Conservation (phyloP, 2,113 vertebrate genomes). For the Phyllopteryx taeniolatus region DNA sequence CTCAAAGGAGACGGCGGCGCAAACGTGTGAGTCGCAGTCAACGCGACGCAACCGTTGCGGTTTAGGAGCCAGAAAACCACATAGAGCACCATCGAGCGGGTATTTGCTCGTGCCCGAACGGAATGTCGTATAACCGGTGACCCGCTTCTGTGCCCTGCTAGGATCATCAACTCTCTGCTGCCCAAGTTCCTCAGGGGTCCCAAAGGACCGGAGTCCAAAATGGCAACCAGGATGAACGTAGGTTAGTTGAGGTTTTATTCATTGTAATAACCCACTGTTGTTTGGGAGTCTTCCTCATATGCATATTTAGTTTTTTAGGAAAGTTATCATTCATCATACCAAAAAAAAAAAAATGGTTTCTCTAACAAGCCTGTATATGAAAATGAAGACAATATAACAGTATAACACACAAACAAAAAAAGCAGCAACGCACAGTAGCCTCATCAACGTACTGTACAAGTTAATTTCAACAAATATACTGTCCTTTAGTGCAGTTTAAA, state of each 20-base stretch:
- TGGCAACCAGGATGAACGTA: constrained; percentile 54
- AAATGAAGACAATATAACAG: too few species aligned
- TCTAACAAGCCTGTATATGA: too few species aligned
- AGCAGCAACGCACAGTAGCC: too few species aligned
- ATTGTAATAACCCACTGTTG: not conserved
- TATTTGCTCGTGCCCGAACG: not conserved
- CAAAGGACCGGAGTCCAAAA: constrained; percentile 66
- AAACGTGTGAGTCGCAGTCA: constrained; percentile 64
- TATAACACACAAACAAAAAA: too few species aligned
- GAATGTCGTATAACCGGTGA: not conserved
- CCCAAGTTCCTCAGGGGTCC: constrained; percentile 68
- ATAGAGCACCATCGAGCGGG: not conserved
- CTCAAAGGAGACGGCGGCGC: constrained; percentile 62
- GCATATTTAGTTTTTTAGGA: too few species aligned
- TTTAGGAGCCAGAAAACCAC: not conserved
- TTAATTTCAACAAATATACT: too few species aligned
- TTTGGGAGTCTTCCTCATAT: not conserved
- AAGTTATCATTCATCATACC: too few species aligned
- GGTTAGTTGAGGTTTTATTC: constrained; percentile 34
- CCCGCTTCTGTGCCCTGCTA: constrained; percentile 29
- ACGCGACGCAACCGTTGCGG: too few species aligned
- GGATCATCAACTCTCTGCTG: constrained; percentile 62
- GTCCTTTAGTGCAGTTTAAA: too few species aligned
- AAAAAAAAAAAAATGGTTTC: too few species aligned
- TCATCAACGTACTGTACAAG: too few species aligned